Evolutionary conservation across 2,888 invertebrate genomes (phyloP), one percentile per base, ranked within the genome.

Genomic region (Vesta saturnalis): DNA sequence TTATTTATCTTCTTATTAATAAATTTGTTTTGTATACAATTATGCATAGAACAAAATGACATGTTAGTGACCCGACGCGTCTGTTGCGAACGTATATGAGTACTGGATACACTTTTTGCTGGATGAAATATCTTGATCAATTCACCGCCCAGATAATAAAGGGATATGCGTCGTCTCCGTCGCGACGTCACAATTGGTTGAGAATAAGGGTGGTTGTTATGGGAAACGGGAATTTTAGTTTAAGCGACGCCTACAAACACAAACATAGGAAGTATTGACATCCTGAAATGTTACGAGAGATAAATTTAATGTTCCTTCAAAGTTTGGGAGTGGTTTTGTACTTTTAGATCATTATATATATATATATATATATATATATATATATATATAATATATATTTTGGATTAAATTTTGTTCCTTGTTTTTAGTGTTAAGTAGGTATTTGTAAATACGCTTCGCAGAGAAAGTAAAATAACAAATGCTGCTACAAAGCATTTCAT

Each of bases 51-150:
- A 81, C 91, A 91, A 60, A 91, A 85, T 35, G 87, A 82, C 0
- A 87, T 86, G 75, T 91, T 91, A 64, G 90, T 89, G 57, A 82
- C 82, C 46, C 83, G 83, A 19, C 89, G 79, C 1, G 88, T 87
- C 57, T 87, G 8, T 76, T 46, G 2, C 30, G 19, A 46, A 43
- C 10, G 69, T 63, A 68, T 69, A 68, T 35, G 65, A 43, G 23
- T 73, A 79, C 79, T 79, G 80, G 74, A 70, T 56, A 46, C 68
- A 82, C 16, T 88, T 82, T 0, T 85, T 86, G 18, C 85, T 80
- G 1, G 89, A 88, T 58, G 86, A 81, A 78, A 87, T 82, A 74
- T 86, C 85, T 30, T 89, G 79, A 89, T 89, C 3, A 85, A 83
- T 0, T 80, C 78, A 5, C 89, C 89, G 49, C 89, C 89, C 61